These are phyloP conservation scores for Drosophila pseudoobscura DNA, from an alignment of 1,140 invertebrate genomes.

Conservation along the genomic window DNA sequence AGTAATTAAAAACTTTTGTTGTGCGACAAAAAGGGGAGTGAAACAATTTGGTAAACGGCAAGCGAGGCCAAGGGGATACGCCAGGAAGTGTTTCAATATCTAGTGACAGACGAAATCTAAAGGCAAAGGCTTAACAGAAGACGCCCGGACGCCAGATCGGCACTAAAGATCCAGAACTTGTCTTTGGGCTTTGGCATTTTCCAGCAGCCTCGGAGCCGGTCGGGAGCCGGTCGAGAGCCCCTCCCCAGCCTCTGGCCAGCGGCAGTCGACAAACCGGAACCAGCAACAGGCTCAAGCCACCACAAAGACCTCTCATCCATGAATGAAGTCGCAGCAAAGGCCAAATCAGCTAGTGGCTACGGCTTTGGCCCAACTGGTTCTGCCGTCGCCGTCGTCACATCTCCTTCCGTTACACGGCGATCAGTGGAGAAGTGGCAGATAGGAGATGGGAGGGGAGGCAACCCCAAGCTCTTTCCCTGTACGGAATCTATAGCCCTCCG, in stretches of 20 bases:
- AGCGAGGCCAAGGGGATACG: not conserved
- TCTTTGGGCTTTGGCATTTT: too few relatives aligned
- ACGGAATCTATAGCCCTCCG: too few relatives aligned
- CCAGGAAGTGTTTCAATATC: constrained; percentile 1
- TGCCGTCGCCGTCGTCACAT: constrained; percentile 35
- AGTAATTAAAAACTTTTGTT: constrained; percentile 70
- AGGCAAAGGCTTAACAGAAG: not conserved
- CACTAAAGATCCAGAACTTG: too few relatives aligned
- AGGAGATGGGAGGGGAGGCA: too few relatives aligned
- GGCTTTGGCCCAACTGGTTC: constrained; percentile 34
- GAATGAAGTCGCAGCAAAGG: constrained; percentile 30
- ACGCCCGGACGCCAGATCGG: too few relatives aligned
- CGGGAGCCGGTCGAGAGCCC: not conserved
- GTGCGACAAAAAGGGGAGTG: not conserved
- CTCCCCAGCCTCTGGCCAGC: not conserved
- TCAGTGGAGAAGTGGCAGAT: too few relatives aligned
- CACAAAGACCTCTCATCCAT: constrained; percentile 37
- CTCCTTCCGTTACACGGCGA: not conserved
- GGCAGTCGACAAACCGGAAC: constrained; percentile 17
- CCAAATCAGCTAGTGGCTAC: constrained; percentile 40
- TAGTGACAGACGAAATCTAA: not conserved
- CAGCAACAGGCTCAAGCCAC: constrained; percentile 22
- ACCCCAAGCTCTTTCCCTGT: too few relatives aligned
- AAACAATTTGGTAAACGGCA: not conserved
- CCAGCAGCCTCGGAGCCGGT: too few relatives aligned